Conservation (phyloP, 2,113 vertebrate species). For the Delphinus delphis region DNA sequence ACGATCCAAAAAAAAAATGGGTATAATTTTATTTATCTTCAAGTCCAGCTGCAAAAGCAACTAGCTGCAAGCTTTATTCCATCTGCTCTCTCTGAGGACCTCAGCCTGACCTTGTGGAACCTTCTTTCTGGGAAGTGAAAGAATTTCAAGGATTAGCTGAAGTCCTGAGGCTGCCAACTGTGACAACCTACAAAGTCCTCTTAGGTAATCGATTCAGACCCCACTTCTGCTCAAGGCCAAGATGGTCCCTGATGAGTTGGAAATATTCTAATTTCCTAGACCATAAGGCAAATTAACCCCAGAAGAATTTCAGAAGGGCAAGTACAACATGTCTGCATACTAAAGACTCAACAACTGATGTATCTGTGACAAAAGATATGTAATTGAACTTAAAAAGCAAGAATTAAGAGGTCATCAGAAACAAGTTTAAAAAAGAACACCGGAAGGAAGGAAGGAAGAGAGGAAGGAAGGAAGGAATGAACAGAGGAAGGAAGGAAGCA, state of each 20-base stretch:
- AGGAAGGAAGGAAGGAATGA: background rate
- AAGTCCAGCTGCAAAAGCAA: slow-evolving; percentile 70
- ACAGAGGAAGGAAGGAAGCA: background rate
- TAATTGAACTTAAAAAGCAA: slow-evolving; percentile 38
- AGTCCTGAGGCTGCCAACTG: slow-evolving; percentile 71
- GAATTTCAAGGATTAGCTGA: slow-evolving; percentile 82
- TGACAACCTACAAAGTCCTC: slow-evolving; percentile 73
- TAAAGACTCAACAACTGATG: slow-evolving; percentile 8
- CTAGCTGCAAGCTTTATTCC: slow-evolving; percentile 66
- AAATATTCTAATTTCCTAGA: slow-evolving; percentile 68
- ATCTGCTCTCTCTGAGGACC: slow-evolving; percentile 75
- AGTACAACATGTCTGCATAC: slow-evolving; percentile 14
- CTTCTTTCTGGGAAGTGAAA: slow-evolving; percentile 79
- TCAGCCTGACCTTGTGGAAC: slow-evolving; percentile 72
- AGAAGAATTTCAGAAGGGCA: slow-evolving; percentile 56
- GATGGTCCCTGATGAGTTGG: slow-evolving; percentile 42
- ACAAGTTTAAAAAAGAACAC: slow-evolving; percentile 34
- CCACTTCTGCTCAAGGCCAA: slow-evolving; percentile 66
- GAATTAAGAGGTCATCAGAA: slow-evolving; percentile 47
- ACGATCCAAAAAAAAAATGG: background rate
- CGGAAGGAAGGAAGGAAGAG: background rate
- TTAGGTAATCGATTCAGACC: slow-evolving; percentile 74
- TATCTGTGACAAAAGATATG: slow-evolving; percentile 14
- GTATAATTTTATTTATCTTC: slow-evolving; percentile 57
- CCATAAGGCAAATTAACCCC: slow-evolving; percentile 34